These are phyloP conservation scores for Mormyrus iriodes DNA, from an alignment of 2,113 vertebrate genomes.

Conservation along the genomic window DNA sequence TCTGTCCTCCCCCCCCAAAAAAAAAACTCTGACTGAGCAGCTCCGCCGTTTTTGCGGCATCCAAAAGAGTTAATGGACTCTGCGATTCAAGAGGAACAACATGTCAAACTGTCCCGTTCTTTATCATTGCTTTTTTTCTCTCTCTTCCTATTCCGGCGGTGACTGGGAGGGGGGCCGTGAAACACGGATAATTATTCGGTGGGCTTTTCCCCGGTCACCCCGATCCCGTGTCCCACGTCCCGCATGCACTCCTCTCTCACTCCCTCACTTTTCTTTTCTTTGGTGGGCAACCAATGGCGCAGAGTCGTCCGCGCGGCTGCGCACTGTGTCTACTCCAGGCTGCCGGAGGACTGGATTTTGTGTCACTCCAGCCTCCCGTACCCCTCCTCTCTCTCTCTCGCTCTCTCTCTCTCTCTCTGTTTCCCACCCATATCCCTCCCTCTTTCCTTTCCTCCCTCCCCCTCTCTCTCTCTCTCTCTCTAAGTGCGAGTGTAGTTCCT, in stretches of 20 bases:
- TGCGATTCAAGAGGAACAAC: conserved; percentile 21
- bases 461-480: conserved; percentile 36
- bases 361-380: conserved; percentile 48
- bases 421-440: neutral
- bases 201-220: conserved; percentile 45
- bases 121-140: neutral
- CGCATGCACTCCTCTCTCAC: conserved; percentile 9
- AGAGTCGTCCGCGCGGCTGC: conserved; percentile 45
- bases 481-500: conserved; percentile 35
- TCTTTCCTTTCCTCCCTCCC: neutral
- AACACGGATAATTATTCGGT: conserved; percentile 51
- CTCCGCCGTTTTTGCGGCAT: neutral
- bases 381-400: conserved; percentile 29
- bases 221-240: conserved; percentile 29
- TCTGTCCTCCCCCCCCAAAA: conserved; percentile 4
- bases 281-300: conserved; percentile 45
- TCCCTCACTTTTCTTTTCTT: conserved; percentile 39
- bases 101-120: neutral
- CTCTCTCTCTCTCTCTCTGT: conserved; percentile 28
- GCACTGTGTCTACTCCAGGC: conserved; percentile 58
- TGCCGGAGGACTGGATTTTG: conserved; percentile 57
- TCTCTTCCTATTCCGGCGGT: conserved; percentile 14
- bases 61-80: conserved; percentile 40
- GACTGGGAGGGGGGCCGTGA: conserved; percentile 29
- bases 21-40: conserved; percentile 28